These are phyloP conservation scores for Pygocentrus nattereri DNA, from an alignment of 2,797 vertebrate genomes.

Conservation along the genomic window DNA sequence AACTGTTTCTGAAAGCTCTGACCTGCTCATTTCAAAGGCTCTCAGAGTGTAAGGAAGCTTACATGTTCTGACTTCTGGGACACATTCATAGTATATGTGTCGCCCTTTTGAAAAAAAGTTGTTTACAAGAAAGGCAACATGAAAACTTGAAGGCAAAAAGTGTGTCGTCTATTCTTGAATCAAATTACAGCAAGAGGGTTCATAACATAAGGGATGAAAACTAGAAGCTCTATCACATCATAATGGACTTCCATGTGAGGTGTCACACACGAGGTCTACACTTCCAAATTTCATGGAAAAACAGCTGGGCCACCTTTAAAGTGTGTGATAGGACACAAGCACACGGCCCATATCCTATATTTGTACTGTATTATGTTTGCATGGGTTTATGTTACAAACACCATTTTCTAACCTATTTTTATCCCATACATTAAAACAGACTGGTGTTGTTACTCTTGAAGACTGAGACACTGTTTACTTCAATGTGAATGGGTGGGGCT, in stretches of 20 bases:
- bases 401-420: too few relatives aligned
- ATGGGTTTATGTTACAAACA: too few relatives aligned
- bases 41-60: background rate
- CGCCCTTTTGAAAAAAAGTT: background rate
- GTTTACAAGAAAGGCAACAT: background rate
- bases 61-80: background rate
- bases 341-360: too few relatives aligned
- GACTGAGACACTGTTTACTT: too few relatives aligned
- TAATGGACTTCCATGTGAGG: background rate
- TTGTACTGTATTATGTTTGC: background rate
- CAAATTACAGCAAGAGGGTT: conserved; percentile 18
- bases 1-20: background rate
- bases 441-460: too few relatives aligned
- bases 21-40: background rate
- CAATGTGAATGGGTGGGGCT: too few relatives aligned
- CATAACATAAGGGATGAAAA: background rate
- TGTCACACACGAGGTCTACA: background rate
- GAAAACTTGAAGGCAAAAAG: background rate
- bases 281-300: background rate
- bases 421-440: too few relatives aligned
- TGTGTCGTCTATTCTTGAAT: conserved; percentile 3
- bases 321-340: background rate
- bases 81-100: background rate
- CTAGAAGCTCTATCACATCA: background rate
- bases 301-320: background rate